These are phyloP conservation scores for Phalangium opilio DNA, from an alignment of 2,888 invertebrate species.

Conservation along the genomic window DNA sequence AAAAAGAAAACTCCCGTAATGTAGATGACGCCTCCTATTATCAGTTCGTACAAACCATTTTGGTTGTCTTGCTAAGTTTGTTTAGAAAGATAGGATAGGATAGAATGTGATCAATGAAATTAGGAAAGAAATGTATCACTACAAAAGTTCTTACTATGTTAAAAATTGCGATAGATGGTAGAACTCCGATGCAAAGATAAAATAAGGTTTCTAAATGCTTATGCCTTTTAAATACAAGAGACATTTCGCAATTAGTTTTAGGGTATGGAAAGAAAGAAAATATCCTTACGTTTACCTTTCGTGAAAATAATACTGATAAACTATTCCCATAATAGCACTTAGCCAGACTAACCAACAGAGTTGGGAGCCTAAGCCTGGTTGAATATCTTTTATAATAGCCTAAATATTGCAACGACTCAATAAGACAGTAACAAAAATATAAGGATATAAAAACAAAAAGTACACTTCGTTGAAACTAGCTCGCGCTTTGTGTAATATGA, in stretches of 20 bases:
- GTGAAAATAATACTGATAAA: slow-evolving; percentile 92
- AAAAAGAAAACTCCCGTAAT: slow-evolving; percentile 81
- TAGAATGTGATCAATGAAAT: slow-evolving; percentile 15
- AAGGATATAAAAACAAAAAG: too few relatives aligned
- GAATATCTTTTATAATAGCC: slow-evolving; percentile 15
- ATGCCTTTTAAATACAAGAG: slow-evolving; percentile 26
- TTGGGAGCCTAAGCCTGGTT: slow-evolving; percentile 27
- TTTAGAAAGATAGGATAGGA: slow-evolving; percentile 15
- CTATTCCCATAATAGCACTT: slow-evolving; percentile 70
- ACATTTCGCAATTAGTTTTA: not conserved
- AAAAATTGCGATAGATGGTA: slow-evolving; percentile 59
- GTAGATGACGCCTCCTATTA: slow-evolving; percentile 73
- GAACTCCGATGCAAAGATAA: slow-evolving; percentile 74
- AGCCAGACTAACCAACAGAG: slow-evolving; percentile 78
- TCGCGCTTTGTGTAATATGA: too few relatives aligned
- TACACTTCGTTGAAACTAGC: too few relatives aligned
- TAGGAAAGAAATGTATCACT: too few relatives aligned
- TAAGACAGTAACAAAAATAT: too few relatives aligned
- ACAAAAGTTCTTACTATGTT: slow-evolving; percentile 29
- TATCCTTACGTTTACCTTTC: slow-evolving; percentile 59
- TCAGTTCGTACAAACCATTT: slow-evolving; percentile 65
- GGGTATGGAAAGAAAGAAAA: not conserved
- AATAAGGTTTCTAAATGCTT: slow-evolving; percentile 77
- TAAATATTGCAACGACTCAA: not conserved
- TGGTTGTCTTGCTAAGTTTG: slow-evolving; percentile 55